Base-by-base conservation (phyloP, 1,140 invertebrate genomes). In the Ylistrum balloti region DNA sequence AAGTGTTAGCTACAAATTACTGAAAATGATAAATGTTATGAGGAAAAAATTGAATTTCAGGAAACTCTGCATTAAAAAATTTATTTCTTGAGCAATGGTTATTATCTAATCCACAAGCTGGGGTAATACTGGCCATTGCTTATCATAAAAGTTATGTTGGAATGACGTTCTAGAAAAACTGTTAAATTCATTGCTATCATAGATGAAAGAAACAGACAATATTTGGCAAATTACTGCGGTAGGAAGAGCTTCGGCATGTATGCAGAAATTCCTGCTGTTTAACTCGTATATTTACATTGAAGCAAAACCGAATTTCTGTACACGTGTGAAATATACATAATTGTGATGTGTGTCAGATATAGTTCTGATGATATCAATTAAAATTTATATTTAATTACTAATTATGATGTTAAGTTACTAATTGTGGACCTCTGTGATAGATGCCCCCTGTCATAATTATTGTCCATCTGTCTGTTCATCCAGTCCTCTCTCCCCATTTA, bases 161-260 rank as follows among this genome's bases (percentile, higher is more conserved):
- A 74, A 28, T 28, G 22, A 28, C n/a, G 22, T n/a, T 28, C 22
- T n/a, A 74, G 56, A 5, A 1, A 74, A 74, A 74, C 56, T 74
- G 56, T 74, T 74, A 74, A 74, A 74, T 74, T 74, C 56, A 74
- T 74, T 74, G 56, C 20, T 74, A 74, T 74, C 17, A 74, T 28
- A 74, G 56, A 74, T 74, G 56, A 74, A 74, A 74, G 56, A 74
- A 74, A n/a, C 56, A n/a, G 56, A 28, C 28, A 17, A 74, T 74
- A 28, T 74, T 74, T 74, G 56, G 56, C 56, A 74, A 74, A 74
- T 74, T 74, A n/a, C n/a, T n/a, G n/a, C n/a, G n/a, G n/a, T n/a
- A 74, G 56, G 22, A 22, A 74, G 56, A 28, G 22, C 56, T 28
- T 28, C 56, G 28, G 5, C 22, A 74, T 74, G 56, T n/a, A 74